Percentiles rank a stretch among this genome's conserved stretches.
These are phyloP conservation scores for Amphilophus citrinellus DNA, from an alignment of 2,113 vertebrate genomes.

Conservation along the genomic window DNA sequence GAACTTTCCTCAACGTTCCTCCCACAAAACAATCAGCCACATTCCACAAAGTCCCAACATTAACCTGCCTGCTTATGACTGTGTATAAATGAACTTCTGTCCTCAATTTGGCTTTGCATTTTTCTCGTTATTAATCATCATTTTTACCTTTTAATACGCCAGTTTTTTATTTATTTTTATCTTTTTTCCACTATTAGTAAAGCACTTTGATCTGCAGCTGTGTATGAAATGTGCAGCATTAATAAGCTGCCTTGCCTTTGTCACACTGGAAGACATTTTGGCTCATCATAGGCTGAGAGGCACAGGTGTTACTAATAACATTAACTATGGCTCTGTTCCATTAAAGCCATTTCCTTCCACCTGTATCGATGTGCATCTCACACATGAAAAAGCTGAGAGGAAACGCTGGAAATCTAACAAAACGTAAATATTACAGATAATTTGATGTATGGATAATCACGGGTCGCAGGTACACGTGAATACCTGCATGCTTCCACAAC, in stretches of 20 bases:
- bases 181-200: not conserved
- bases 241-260: constrained; percentile 12
- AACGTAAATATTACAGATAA: not conserved
- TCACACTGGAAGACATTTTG: constrained; percentile 16
- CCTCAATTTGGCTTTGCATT: not conserved
- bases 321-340: constrained; percentile 4
- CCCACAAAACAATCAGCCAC: not conserved
- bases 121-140: not conserved
- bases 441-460: not conserved
- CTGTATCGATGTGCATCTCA: not conserved
- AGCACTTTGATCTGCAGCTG: constrained; percentile 16
- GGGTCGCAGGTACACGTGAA: not conserved
- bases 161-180: not conserved
- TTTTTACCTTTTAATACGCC: constrained; percentile 6
- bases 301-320: constrained; percentile 20
- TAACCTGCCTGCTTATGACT: not conserved
- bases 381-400: not conserved
- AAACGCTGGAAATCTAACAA: not conserved
- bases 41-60: not conserved
- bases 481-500: not conserved
- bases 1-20: not conserved
- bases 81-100: not conserved
- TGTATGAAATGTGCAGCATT: constrained; percentile 13
- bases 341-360: constrained; percentile 11
- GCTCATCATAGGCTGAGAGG: not conserved